Evolutionary conservation across 2,797 vertebrate genomes (phyloP), one percentile per base, ranked within the genome.

Genomic region (Enteromius radiatus): DNA sequence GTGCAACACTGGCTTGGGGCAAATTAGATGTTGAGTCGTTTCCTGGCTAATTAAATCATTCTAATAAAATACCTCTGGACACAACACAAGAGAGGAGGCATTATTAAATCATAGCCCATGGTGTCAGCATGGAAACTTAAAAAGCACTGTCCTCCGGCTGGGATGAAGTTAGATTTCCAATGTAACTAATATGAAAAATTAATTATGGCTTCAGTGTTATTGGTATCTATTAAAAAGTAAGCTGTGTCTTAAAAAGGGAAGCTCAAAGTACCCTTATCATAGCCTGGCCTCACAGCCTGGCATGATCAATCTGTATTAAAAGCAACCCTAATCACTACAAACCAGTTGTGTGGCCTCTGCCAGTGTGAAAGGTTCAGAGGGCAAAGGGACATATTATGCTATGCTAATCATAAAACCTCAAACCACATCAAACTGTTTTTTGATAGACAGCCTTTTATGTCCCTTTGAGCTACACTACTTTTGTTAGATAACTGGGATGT

Each of bases 121-220:
- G 92, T 89, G 84, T 88, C 78, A 80, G 82, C 88, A 88, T 49
- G 56, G 45, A 80, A 86, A 91, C 85, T 91, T 91, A 89, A 91
- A 92, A 93, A 92, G 91, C 80, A 79, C 67, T 2, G 81, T 92
- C 91, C 81, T 85, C 78, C 84, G 89, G 91, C 87, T 88, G 70
- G 90, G 90, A 88, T 88, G 70, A 91, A 90, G 89, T 89, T 89
- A 90, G 87, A 92, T 93, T 93, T 93, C 88, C 91, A 94, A 92
- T 93, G 89, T 94, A 92, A 93, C 89, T 91, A 93, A 92, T 90
- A 91, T 94, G 85, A 94, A 94, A 92, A 87, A 91, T 92, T 88
- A 87, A 94, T 93, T 91, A 91, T 76, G 81, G 86, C 76, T 91
- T 86, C 77, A 84, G 75, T 73, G 81, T 86, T 49, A 36, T 86